A percentile compares a stretch with the other conserved stretches of the same genome.
phyloP scores from a whole-genome alignment of 2,797 vertebrate species.

The Enteromius anoplus region DNA sequence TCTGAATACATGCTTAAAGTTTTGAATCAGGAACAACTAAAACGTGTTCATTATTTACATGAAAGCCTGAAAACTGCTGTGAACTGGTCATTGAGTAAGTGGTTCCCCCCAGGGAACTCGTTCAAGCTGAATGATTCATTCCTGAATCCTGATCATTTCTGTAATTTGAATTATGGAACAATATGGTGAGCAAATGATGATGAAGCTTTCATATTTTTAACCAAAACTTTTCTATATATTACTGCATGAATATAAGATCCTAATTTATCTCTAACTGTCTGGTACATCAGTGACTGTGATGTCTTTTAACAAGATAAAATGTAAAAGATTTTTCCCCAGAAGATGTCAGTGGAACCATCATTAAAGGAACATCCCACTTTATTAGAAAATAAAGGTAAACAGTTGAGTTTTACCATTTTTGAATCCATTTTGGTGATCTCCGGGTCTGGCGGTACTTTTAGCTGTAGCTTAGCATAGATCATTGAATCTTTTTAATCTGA shows the following conservation, averaged over 20 bases:
- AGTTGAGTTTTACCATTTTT: too few relatives aligned
- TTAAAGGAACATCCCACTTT: too few relatives aligned
- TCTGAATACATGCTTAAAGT: background rate
- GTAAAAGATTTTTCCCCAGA: background rate
- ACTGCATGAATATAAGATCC: background rate
- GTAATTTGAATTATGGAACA: background rate
- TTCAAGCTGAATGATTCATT: background rate
- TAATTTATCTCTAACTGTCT: background rate
- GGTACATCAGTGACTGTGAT: background rate
- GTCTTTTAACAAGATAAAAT: constrained; percentile 3
- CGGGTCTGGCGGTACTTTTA: too few relatives aligned
- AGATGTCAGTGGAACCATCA: too few relatives aligned
- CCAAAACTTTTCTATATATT: background rate
- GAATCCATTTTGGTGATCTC: too few relatives aligned
- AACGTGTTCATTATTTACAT: background rate
- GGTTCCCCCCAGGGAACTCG: background rate
- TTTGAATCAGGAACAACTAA: background rate
- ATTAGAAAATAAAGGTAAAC: too few relatives aligned
- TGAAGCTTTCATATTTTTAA: background rate
- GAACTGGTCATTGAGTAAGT: background rate
- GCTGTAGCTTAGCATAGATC: too few relatives aligned
- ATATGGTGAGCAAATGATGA: background rate
- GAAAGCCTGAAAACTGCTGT: background rate
- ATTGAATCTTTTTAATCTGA: too few relatives aligned
- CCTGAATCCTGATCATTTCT: background rate